Evolutionary conservation across 37 sponge, comb jelly and placozoan species (phyloP), one percentile per base, ranked within the genome.

Genomic region (Diacarnus erythraeanus): DNA sequence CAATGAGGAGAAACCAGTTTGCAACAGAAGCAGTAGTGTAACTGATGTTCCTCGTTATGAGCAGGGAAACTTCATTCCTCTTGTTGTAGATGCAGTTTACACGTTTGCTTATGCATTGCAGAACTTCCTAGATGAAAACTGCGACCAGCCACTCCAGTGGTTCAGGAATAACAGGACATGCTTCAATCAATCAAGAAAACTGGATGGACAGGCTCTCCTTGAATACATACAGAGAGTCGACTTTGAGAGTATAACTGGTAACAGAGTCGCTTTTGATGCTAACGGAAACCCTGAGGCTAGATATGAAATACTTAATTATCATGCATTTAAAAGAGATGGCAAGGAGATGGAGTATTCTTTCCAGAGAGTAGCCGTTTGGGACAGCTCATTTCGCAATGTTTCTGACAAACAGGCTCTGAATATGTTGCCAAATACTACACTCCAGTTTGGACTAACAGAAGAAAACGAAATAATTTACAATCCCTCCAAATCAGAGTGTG

Each of bases 31-130:
- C 38, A 15, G 1, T 6, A 61, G 57, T 25, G 61, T 91, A 1
- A 83, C 91, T 20, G 42, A 76, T 9, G 10, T 42, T 5, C 22
- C 71, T 26, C 42, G 38, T 3, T 93, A 87, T 71, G 37, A 54
- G 22, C 90, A 94, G 39, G 88, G 87, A 25, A 80, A 65, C 18
- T 80, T 84, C 8, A 70, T 92, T 22, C 89, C 95, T 0, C 77
- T 92, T 33, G 90, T 87, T 23, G 86, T 94, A 22, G 97, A 97
- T 82, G 95, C 97, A 71, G 93, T 94, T 2, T 83, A 89, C 66
- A 84, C 88, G 1, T 71, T 69, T 69, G 97, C 95, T 6, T 51
- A 77, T 64, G 94, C 97, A 31, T 70, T 94, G 1, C 76, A 91
- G 27, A 80, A 68, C 44, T 86, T 94, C 47, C 74, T 95, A 0